Evolutionary conservation across 2,797 vertebrate species (phyloP).

Genomic region (Tolypeutes matacus): DNA sequence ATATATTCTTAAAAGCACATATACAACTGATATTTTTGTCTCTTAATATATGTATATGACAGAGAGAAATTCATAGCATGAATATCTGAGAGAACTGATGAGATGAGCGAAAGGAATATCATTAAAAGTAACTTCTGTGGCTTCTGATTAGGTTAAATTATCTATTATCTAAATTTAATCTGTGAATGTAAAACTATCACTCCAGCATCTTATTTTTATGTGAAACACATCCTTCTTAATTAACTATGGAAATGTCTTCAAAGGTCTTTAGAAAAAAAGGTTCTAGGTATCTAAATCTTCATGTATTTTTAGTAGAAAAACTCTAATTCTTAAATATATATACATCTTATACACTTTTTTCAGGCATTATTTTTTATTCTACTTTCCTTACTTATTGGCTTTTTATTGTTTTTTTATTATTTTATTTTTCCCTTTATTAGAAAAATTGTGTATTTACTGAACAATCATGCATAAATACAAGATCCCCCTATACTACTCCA

Average conservation of each 20-base stretch:
- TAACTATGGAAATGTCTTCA: slow-evolving; percentile 44
- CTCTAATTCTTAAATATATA: background rate
- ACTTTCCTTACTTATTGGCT: too few relatives aligned
- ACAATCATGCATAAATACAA: too few relatives aligned
- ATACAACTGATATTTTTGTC: slow-evolving; percentile 57
- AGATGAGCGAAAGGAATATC: slow-evolving; percentile 64
- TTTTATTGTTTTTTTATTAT: too few relatives aligned
- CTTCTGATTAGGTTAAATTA: slow-evolving; percentile 77
- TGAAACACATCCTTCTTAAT: slow-evolving; percentile 52
- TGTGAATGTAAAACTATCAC: slow-evolving; percentile 63
- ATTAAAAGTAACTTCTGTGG: slow-evolving; percentile 73
- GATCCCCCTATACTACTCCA: too few relatives aligned
- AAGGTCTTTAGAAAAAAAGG: slow-evolving; percentile 23
- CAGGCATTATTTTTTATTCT: too few relatives aligned
- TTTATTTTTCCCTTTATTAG: too few relatives aligned
- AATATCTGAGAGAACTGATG: slow-evolving; percentile 66
- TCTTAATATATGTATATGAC: slow-evolving; percentile 65
- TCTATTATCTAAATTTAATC: slow-evolving; percentile 75
- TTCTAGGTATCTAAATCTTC: background rate
- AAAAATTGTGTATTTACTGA: too few relatives aligned
- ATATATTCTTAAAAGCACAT: slow-evolving; percentile 48
- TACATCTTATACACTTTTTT: background rate
- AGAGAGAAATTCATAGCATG: slow-evolving; percentile 50
- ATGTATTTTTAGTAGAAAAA: background rate
- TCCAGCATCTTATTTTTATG: background rate